phyloP scores from a whole-genome alignment of 2,113 vertebrate genomes.

The Oreotragus oreotragus region DNA sequence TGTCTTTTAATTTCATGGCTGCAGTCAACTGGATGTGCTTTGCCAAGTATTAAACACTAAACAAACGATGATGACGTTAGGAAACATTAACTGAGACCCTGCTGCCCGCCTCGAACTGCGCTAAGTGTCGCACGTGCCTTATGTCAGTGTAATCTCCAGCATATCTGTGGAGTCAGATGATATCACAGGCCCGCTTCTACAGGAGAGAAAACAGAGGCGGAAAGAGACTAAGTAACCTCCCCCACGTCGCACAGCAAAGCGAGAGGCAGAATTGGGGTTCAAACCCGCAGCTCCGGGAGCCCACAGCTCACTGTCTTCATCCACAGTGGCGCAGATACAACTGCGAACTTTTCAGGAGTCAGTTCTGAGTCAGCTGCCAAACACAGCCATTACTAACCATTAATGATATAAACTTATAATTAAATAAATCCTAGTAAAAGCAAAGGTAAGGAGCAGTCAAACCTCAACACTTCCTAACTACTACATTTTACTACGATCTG shows the following conservation, averaged over 20 bases:
- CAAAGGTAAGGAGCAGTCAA: neutral
- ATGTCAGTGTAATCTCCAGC: fast-evolving
- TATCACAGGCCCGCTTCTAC: fast-evolving
- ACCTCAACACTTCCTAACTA: neutral
- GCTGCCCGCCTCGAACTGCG: fast-evolving
- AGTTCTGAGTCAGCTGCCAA: neutral
- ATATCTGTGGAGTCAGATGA: fast-evolving
- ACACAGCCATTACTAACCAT: neutral
- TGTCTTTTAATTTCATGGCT: neutral
- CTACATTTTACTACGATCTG: neutral
- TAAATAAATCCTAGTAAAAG: neutral
- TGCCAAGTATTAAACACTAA: neutral
- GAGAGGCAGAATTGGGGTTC: neutral
- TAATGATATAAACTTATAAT: neutral
- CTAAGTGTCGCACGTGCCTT: fast-evolving
- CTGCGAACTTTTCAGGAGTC: neutral
- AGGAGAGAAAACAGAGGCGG: neutral
- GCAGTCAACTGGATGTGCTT: neutral
- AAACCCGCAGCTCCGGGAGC: neutral
- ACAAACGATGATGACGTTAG: fast-evolving
- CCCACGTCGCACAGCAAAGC: neutral
- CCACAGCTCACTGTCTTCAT: neutral
- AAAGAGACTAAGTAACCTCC: neutral
- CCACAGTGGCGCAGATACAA: fast-evolving
- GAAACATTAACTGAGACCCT: neutral